Percentiles rank a stretch among this genome's conserved stretches.
Conservation (phyloP, 1,140 invertebrate species). For the Andricus grossulariae region DNA sequence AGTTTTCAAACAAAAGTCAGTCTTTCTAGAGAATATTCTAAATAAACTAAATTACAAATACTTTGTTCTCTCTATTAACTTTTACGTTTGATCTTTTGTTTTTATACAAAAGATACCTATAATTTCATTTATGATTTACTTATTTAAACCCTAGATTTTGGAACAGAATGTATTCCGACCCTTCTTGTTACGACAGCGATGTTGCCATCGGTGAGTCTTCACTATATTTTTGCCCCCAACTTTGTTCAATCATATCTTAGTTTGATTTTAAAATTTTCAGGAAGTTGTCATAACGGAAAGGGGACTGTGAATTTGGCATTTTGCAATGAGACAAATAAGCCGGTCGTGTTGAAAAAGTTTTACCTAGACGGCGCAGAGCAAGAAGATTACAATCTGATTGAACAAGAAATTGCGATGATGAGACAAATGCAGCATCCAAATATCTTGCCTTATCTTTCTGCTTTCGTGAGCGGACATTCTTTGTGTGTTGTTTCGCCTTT, state of each 20-base stretch:
- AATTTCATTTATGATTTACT: too few species aligned
- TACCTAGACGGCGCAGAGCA: slow-evolving; percentile 82
- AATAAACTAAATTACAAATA: too few species aligned
- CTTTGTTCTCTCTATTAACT: too few species aligned
- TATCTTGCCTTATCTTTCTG: slow-evolving; percentile 83
- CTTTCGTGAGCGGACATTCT: slow-evolving; percentile 84
- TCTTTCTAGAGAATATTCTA: too few species aligned
- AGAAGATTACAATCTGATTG: slow-evolving; percentile 81
- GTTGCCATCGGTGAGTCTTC: slow-evolving; percentile 7
- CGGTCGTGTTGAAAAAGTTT: slow-evolving; percentile 86
- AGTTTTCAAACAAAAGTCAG: too few species aligned
- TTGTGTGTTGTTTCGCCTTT: slow-evolving; percentile 88
- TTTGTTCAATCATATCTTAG: neutral
- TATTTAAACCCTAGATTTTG: neutral
- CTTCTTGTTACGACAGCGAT: slow-evolving; percentile 11
- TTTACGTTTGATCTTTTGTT: too few species aligned
- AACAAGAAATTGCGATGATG: slow-evolving; percentile 86
- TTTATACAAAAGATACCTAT: too few species aligned
- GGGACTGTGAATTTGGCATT: slow-evolving; percentile 80
- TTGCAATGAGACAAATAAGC: slow-evolving; percentile 80
- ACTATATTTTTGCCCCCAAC: neutral
- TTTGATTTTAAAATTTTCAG: slow-evolving; percentile 73
- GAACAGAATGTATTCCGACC: slow-evolving; percentile 32
- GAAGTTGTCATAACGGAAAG: slow-evolving; percentile 81
- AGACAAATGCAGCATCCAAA: slow-evolving; percentile 88